Evolutionary conservation across 2,888 invertebrate species (phyloP), one percentile per base, ranked within the genome.

Genomic region (Quadroppia sp.): DNA sequence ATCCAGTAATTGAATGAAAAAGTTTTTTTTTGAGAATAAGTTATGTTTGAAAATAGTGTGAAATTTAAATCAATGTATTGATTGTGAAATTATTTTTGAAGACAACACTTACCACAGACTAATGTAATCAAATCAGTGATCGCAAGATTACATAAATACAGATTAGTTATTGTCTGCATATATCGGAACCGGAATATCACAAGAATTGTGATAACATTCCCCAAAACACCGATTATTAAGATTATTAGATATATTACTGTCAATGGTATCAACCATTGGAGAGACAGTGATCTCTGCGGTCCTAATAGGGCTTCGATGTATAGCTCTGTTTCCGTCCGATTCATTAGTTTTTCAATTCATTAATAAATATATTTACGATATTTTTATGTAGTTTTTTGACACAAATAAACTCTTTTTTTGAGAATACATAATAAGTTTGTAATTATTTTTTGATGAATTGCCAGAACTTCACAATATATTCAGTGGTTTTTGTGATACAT

Each of bases 121-220:
- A 82, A 77, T 0, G 81, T 81, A 53, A 81, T 78, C 78, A 81
- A 79, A 74, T 81, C 82, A 6, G 81, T 79, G 40, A 81, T 78
- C 23, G 81, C 81, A 32, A 82, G 76, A 76, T 81, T 82, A 78
- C 81, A 81, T 9, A 82, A 79, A 76, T 82, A 80, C 59, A 81
- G 81, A 75, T 82, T 82, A 42, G 82, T 82, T 9, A 81, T 80
- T 9, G 80, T 81, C 75, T 80, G 78, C 82, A 82, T 81, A 77
- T 81, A 81, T 72, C 80, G 80, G 69, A 81, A 80, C 70, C 79
- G 78, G 30, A 79, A 78, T 45, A 82, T 81, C 56, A 82, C 81
- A 61, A 82, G 76, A 75, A 81, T 81, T 1, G 81, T 75, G 48
- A 73, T 32, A 0, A 70, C 25, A 48, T 82, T 82, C 23, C 82